A percentile compares a stretch with the other conserved stretches of the same genome.
Conservation (phyloP, 2,113 vertebrate genomes). For the Neogobius melanostomus region DNA sequence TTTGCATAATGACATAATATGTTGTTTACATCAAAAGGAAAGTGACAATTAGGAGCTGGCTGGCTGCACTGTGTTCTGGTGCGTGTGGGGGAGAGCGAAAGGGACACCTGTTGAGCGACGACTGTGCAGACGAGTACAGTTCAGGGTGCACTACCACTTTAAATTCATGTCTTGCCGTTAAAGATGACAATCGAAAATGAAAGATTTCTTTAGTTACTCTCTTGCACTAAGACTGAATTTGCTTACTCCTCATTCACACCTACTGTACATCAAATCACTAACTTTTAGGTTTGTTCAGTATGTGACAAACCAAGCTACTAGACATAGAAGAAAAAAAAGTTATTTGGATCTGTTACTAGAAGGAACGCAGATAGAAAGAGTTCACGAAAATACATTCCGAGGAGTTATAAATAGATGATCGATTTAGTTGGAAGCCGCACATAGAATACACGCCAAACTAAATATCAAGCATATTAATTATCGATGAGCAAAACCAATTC, state of each 20-base stretch:
- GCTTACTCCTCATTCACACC: neutral
- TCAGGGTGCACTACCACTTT: neutral
- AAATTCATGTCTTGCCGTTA: neutral
- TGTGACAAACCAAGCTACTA: too few relatives aligned
- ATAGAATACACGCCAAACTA: too few relatives aligned
- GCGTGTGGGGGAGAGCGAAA: neutral
- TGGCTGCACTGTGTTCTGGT: neutral
- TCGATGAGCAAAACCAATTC: too few relatives aligned
- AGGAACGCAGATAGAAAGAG: too few relatives aligned
- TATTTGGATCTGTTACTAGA: too few relatives aligned
- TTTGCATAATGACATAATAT: slow-evolving; percentile 69
- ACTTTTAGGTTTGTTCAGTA: too few relatives aligned
- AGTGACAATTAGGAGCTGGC: slow-evolving; percentile 45
- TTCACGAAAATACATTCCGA: too few relatives aligned
- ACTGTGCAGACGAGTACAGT: slow-evolving; percentile 4
- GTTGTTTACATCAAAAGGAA: slow-evolving; percentile 53
- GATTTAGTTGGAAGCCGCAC: too few relatives aligned
- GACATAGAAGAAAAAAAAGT: too few relatives aligned
- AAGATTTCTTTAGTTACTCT: neutral
- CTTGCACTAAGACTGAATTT: neutral
- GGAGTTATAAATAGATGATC: too few relatives aligned
- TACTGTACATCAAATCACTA: too few relatives aligned
- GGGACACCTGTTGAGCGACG: slow-evolving; percentile 32
- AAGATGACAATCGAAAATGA: neutral
- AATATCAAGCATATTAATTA: too few relatives aligned